Percentiles rank a stretch among this genome's conserved stretches.
Evolutionary conservation across 1,140 invertebrate genomes (phyloP).

Genomic region (Pygmarrhopalites habei): DNA sequence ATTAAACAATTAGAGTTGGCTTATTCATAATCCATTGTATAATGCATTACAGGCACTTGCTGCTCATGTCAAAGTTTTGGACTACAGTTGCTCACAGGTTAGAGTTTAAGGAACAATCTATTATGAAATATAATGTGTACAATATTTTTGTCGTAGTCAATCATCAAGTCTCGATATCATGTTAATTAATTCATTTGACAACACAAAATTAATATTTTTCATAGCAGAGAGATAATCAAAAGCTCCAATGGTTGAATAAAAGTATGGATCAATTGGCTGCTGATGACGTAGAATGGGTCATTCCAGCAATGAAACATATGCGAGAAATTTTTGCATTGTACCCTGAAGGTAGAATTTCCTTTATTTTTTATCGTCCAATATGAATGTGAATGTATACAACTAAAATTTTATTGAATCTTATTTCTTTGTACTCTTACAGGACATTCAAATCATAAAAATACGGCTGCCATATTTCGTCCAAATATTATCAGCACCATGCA

Average conservation of each 20-base stretch:
- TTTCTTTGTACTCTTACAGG: too few species aligned
- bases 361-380: too few species aligned
- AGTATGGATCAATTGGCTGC: conserved; percentile 90
- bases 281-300: conserved; percentile 73
- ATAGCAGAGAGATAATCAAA: conserved; percentile 89
- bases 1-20: too few species aligned
- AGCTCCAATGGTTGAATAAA: conserved; percentile 89
- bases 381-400: too few species aligned
- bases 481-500: conserved; percentile 86
- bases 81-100: conserved; percentile 88
- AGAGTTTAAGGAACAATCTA: too few species aligned
- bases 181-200: neutral
- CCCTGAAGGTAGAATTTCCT: conserved; percentile 66
- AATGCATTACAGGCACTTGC: too few species aligned
- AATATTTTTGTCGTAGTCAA: too few species aligned
- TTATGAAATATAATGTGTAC: too few species aligned
- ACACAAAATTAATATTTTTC: neutral
- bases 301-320: conserved; percentile 92
- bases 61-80: conserved; percentile 94
- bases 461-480: conserved; percentile 52
- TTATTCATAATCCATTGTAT: too few species aligned
- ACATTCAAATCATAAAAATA: conserved; percentile 61
- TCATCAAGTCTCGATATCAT: too few species aligned
- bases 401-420: too few species aligned
- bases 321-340: conserved; percentile 91